A percentile compares a stretch with the other conserved stretches of the same genome.
Conservation (phyloP, 2,888 invertebrate genomes). For the Cantharis rufa region DNA sequence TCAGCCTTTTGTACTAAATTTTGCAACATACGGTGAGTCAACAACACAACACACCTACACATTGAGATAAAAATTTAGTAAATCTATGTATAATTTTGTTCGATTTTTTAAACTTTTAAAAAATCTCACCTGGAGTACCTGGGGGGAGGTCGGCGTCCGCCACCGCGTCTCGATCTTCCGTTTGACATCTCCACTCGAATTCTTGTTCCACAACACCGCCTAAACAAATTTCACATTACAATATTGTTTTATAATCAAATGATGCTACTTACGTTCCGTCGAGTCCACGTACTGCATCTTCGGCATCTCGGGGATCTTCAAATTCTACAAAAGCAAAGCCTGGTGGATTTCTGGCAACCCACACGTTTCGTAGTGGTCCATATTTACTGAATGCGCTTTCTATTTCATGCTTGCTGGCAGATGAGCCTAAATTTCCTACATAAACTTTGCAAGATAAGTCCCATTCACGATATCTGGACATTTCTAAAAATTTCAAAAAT, state of each 20-base stretch:
- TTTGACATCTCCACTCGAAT: conserved; percentile 93
- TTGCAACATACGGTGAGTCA: conserved; percentile 17
- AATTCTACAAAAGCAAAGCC: conserved; percentile 91
- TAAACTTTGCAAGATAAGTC: conserved; percentile 90
- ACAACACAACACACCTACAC: not conserved
- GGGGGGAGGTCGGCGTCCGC: conserved; percentile 49
- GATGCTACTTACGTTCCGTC: conserved; percentile 74
- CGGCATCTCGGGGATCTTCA: conserved; percentile 86
- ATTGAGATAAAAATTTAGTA: not conserved
- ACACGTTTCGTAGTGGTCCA: conserved; percentile 87
- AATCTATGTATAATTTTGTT: not conserved
- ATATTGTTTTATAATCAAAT: not conserved
- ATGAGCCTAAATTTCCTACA: conserved; percentile 88
- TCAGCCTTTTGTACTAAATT: not conserved
- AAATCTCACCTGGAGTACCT: conserved; percentile 49
- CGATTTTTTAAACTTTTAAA: not conserved
- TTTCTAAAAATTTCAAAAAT: conserved; percentile 42
- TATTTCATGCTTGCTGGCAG: conserved; percentile 87
- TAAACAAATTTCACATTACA: conserved; percentile 48
- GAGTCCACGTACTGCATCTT: conserved; percentile 81
- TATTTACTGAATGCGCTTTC: conserved; percentile 87
- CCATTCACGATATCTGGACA: conserved; percentile 82
- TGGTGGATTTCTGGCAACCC: conserved; percentile 93
- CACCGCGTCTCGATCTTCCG: conserved; percentile 72
- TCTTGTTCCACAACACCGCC: conserved; percentile 86